A percentile compares a stretch with the other conserved stretches of the same genome.
Evolutionary conservation across 1,140 invertebrate species (phyloP).

Genomic region (Phortica variegata): DNA sequence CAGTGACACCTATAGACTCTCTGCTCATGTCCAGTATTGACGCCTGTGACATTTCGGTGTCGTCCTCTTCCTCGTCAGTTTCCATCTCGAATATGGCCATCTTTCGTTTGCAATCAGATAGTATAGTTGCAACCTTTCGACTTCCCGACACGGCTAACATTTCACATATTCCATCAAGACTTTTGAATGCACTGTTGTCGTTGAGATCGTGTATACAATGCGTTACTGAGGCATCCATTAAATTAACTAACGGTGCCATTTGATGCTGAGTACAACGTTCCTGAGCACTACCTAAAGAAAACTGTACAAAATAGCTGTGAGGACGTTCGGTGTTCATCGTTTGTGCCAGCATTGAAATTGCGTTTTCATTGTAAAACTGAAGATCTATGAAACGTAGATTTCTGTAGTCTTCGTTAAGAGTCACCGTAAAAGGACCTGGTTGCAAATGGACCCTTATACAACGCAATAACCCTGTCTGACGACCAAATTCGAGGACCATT

Average conservation of each 20-base stretch:
- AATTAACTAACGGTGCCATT: constrained; percentile 56
- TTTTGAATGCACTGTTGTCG: constrained; percentile 60
- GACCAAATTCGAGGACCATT: constrained; percentile 41
- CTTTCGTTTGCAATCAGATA: constrained; percentile 77
- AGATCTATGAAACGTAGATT: constrained; percentile 49
- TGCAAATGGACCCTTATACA: constrained; percentile 39
- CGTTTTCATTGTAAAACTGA: constrained; percentile 80
- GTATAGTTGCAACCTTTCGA: constrained; percentile 83
- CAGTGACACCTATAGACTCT: constrained; percentile 32
- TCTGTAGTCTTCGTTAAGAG: constrained; percentile 33
- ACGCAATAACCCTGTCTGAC: constrained; percentile 22
- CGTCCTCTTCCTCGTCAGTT: constrained; percentile 86
- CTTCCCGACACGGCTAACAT: constrained; percentile 82
- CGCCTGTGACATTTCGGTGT: constrained; percentile 64
- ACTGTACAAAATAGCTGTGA: constrained; percentile 66
- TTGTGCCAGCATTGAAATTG: constrained; percentile 73
- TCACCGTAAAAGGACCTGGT: constrained; percentile 45
- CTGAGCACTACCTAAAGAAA: constrained; percentile 61
- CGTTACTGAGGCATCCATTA: constrained; percentile 59
- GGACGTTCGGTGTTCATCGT: constrained; percentile 59
- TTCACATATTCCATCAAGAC: constrained; percentile 73
- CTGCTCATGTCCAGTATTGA: constrained; percentile 54
- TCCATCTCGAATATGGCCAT: constrained; percentile 90
- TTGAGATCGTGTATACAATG: constrained; percentile 59
- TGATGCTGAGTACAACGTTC: constrained; percentile 54